phyloP scores from a whole-genome alignment of 2,797 vertebrate species.

The Nannoperca australis region DNA sequence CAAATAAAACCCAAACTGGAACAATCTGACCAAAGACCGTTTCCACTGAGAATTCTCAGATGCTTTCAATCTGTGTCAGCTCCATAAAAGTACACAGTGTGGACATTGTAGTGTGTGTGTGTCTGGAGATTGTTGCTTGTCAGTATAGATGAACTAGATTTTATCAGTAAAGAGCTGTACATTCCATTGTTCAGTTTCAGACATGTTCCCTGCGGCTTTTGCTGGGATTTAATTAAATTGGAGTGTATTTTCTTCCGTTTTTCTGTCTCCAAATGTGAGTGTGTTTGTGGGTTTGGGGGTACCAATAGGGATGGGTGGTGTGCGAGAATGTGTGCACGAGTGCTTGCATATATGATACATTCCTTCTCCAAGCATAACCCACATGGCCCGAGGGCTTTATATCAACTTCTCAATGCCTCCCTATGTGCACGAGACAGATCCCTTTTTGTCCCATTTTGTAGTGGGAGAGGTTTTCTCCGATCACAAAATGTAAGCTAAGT shows the following conservation, averaged over 20 bases:
- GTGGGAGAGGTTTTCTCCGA: constrained; percentile 33
- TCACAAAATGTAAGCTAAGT: constrained; percentile 48
- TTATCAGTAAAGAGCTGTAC: constrained; percentile 63
- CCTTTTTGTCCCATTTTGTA: constrained; percentile 44
- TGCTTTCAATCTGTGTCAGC: constrained; percentile 28
- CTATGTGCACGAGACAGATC: constrained; percentile 45
- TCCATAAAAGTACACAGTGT: constrained; percentile 5
- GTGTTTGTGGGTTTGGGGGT: constrained; percentile 32
- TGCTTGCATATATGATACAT: constrained; percentile 41
- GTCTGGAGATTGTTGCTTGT: constrained; percentile 37
- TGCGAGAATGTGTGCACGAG: constrained; percentile 26
- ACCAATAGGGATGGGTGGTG: constrained; percentile 17
- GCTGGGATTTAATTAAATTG: constrained; percentile 62
- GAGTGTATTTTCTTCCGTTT: constrained; percentile 63
- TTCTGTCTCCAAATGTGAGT: constrained; percentile 31
- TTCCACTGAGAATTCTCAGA: constrained; percentile 25
- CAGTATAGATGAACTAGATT: constrained; percentile 45
- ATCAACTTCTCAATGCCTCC: constrained; percentile 48
- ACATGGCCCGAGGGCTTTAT: constrained; percentile 42
- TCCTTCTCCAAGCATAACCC: constrained; percentile 44
- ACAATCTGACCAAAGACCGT: constrained; percentile 14
- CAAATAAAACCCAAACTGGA: constrained; percentile 36
- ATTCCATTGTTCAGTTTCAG: constrained; percentile 69
- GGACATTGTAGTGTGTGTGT: constrained; percentile 25
- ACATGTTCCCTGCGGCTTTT: constrained; percentile 45